A percentile compares a stretch with the other conserved stretches of the same genome.
These are phyloP conservation scores for Linhomoeus sp. DNA, from an alignment of 2,888 invertebrate species.

Conservation along the genomic window DNA sequence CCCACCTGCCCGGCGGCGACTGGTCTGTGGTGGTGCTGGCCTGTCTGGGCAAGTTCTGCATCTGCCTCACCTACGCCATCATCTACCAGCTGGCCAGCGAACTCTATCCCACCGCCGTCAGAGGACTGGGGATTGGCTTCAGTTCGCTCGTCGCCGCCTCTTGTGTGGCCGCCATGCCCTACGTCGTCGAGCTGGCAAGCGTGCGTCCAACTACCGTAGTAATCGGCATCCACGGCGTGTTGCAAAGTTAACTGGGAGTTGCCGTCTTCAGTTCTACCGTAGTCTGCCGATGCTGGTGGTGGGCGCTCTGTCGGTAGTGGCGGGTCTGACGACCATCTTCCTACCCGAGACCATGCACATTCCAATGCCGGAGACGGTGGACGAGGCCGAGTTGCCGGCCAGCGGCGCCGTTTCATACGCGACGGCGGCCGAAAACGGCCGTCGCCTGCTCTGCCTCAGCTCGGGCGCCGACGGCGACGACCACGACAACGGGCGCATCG, in stretches of 20 bases:
- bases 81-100: constrained; percentile 8
- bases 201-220: too few relatives aligned
- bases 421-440: too few relatives aligned
- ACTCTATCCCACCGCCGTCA: constrained; percentile 7
- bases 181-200: neutral
- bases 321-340: neutral
- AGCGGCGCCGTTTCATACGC: too few relatives aligned
- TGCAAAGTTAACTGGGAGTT: too few relatives aligned
- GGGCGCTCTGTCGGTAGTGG: neutral
- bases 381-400: constrained; percentile 1
- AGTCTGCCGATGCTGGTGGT: constrained; percentile 1
- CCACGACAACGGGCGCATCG: too few relatives aligned
- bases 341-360: constrained; percentile 1
- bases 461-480: too few relatives aligned
- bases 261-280: neutral
- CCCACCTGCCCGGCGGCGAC: neutral
- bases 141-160: neutral
- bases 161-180: constrained; percentile 6
- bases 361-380: constrained; percentile 1
- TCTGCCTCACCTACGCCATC: constrained; percentile 3
- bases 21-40: neutral
- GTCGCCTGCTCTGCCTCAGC: too few relatives aligned
- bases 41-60: constrained; percentile 6
- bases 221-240: too few relatives aligned
- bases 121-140: constrained; percentile 7